Percentiles rank a stretch among this genome's conserved stretches.
Conservation (phyloP, 35 echinoderm and acorn worm genomes). For the Lytechinus variegatus region DNA sequence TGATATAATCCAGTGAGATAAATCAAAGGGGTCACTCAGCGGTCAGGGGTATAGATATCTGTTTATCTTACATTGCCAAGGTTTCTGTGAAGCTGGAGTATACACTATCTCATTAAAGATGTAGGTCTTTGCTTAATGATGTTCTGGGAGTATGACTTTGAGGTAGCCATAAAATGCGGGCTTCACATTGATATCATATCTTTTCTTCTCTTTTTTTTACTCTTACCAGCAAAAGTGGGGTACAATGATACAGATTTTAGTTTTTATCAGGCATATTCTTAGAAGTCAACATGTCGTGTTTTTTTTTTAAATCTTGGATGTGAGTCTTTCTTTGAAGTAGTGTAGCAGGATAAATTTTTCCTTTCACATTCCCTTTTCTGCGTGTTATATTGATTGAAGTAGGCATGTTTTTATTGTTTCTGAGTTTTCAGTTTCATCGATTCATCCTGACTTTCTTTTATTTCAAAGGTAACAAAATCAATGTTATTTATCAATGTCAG, state of each 20-base stretch:
- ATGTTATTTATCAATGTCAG: neutral
- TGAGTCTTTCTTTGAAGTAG: too few relatives aligned
- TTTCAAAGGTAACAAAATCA: neutral
- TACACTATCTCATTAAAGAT: neutral
- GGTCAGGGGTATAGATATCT: neutral
- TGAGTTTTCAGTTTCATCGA: neutral
- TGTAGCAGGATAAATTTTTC: too few relatives aligned
- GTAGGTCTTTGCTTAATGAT: neutral
- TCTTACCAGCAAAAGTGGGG: neutral
- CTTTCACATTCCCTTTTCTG: too few relatives aligned
- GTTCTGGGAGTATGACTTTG: neutral
- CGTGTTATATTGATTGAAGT: too few relatives aligned
- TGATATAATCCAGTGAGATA: neutral
- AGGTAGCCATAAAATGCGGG: neutral
- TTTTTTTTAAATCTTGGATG: too few relatives aligned
- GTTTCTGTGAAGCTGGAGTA: neutral
- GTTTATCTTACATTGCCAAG: constrained; percentile 11
- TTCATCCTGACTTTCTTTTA: neutral
- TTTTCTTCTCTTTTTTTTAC: neutral
- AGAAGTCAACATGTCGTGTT: too few relatives aligned
- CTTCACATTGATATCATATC: neutral
- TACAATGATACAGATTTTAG: neutral
- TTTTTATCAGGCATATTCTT: neutral
- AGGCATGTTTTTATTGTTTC: neutral
- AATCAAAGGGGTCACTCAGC: neutral